Percentiles rank a stretch among this genome's conserved stretches.
Evolutionary conservation across 2,113 vertebrate genomes (phyloP).

Genomic region (Cacatua alba): DNA sequence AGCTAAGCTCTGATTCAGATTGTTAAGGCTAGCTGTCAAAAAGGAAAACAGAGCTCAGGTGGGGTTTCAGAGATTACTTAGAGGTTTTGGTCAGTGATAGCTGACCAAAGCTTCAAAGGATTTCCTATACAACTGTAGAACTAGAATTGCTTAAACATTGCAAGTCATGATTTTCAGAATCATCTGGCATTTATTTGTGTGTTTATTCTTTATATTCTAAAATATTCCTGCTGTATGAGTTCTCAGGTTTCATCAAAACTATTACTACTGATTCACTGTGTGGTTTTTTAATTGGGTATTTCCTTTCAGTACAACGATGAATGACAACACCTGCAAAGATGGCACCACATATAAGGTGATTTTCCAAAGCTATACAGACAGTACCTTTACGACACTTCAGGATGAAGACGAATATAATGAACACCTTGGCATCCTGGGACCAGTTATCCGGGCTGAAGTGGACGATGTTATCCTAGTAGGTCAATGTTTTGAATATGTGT

Average conservation of each 20-base stretch:
- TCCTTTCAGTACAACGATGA: constrained; percentile 59
- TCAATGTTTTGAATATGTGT: neutral
- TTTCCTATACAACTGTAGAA: neutral
- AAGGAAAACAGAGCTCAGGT: neutral
- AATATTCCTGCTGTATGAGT: neutral
- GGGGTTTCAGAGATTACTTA: neutral
- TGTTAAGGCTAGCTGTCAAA: neutral
- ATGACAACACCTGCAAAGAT: constrained; percentile 13
- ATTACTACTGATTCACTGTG: neutral
- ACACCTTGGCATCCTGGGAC: constrained; percentile 93
- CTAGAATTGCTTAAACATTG: neutral
- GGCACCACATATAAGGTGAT: constrained; percentile 81
- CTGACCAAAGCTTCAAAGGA: neutral
- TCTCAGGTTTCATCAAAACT: neutral
- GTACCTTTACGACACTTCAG: constrained; percentile 80
- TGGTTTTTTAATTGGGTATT: neutral
- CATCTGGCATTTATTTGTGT: neutral
- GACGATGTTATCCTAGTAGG: constrained; percentile 89
- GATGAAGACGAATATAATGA: constrained; percentile 84
- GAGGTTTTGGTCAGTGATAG: neutral
- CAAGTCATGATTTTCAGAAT: neutral
- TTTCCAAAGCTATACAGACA: constrained; percentile 88
- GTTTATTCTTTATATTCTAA: neutral
- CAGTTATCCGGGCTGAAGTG: constrained; percentile 91
- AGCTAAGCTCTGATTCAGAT: neutral